These are phyloP conservation scores for Gobiocypris rarus DNA, from an alignment of 2,113 vertebrate genomes.

Conservation along the genomic window DNA sequence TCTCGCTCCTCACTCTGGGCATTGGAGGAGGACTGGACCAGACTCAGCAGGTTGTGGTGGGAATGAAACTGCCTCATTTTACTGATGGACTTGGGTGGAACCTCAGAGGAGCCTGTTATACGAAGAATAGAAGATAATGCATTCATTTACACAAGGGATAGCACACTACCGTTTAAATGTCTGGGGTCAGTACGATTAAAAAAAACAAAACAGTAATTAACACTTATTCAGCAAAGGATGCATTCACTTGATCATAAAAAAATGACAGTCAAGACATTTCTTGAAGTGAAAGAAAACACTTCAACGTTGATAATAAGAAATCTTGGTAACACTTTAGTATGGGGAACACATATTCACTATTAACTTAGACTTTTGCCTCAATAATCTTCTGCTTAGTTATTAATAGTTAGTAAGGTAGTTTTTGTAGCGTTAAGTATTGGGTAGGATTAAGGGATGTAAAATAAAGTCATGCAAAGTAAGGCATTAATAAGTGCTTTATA, in stretches of 20 bases:
- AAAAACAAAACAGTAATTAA: too few species aligned
- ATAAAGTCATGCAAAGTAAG: too few species aligned
- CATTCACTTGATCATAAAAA: not conserved
- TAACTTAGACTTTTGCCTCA: too few species aligned
- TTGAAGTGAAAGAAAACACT: too few species aligned
- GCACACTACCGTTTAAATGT: not conserved
- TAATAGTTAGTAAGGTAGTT: too few species aligned
- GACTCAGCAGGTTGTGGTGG: conserved; percentile 78
- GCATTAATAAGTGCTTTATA: too few species aligned
- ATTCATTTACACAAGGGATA: not conserved
- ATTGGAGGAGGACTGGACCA: conserved; percentile 61
- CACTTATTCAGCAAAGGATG: not conserved
- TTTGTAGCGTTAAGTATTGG: too few species aligned
- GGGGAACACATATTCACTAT: too few species aligned
- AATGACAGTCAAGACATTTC: not conserved
- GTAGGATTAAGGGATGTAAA: too few species aligned
- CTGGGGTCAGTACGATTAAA: not conserved
- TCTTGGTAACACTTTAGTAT: too few species aligned
- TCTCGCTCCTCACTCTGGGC: conserved; percentile 44
- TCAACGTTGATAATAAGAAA: too few species aligned
- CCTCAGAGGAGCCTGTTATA: conserved; percentile 62
- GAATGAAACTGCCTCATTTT: conserved; percentile 79
- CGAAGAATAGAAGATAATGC: not conserved
- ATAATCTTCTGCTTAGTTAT: too few species aligned
- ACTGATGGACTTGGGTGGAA: conserved; percentile 70